Conservation (phyloP, 2,797 vertebrate species). For the Pseudochirops corinnae region DNA sequence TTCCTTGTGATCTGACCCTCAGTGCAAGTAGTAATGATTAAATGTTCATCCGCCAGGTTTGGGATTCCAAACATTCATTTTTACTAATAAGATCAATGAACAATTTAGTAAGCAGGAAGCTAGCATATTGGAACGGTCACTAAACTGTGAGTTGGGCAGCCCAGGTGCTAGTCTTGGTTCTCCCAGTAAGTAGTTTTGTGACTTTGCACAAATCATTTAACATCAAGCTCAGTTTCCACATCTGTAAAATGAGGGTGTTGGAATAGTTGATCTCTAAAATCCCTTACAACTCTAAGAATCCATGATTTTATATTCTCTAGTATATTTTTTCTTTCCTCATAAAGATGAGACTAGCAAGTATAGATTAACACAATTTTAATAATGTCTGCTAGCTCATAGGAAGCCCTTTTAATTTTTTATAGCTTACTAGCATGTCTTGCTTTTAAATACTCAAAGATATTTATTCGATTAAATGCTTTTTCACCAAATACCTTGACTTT, state of each 20-base stretch:
- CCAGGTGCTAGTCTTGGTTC: not conserved
- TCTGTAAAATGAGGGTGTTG: not conserved
- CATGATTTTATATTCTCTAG: not conserved
- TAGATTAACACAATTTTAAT: not conserved
- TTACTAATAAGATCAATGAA: not conserved
- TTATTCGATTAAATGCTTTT: not conserved
- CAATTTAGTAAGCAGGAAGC: not conserved
- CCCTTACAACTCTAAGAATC: not conserved
- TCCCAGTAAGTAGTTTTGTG: not conserved
- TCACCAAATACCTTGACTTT: not conserved
- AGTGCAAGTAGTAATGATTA: not conserved
- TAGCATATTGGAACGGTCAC: not conserved
- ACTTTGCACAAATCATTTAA: not conserved
- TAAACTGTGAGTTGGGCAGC: not conserved
- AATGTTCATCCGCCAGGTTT: constrained; percentile 19
- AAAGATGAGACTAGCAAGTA: not conserved
- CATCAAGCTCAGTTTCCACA: not conserved
- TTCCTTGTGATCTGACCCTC: not conserved
- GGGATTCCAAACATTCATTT: constrained; percentile 31
- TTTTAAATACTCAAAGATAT: not conserved
- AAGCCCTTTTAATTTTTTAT: not conserved
- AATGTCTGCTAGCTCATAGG: not conserved
- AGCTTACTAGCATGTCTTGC: not conserved
- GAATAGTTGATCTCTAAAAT: not conserved
- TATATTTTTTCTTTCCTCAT: not conserved